These are phyloP conservation scores for Oreochromis spilurus DNA, from an alignment of 2,113 vertebrate genomes.

Conservation along the genomic window DNA sequence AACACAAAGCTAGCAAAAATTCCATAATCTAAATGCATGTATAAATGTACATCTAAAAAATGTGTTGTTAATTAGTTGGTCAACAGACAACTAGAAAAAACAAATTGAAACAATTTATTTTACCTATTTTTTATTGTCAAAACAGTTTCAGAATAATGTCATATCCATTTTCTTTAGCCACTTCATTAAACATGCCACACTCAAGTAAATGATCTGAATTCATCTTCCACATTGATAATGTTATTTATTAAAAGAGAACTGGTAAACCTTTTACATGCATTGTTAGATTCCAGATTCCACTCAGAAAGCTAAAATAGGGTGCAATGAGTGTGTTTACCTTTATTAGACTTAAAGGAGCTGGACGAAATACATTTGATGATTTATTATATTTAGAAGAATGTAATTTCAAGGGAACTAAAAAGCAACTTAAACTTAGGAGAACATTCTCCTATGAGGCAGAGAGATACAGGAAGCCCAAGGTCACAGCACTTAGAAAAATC, in stretches of 20 bases:
- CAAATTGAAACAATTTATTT: neutral
- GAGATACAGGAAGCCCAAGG: neutral
- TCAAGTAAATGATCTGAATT: neutral
- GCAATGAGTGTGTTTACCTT: neutral
- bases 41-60: neutral
- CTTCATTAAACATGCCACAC: neutral
- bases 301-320: neutral
- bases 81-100: neutral
- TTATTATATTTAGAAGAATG: neutral
- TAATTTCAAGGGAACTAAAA: neutral
- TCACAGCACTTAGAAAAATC: neutral
- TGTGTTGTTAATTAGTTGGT: neutral
- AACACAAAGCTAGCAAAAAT: neutral
- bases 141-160: neutral
- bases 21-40: neutral
- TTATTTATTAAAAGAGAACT: neutral
- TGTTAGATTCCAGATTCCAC: neutral
- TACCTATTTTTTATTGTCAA: fast-evolving
- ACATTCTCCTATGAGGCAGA: neutral
- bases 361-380: neutral
- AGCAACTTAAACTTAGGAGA: neutral
- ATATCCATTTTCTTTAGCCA: neutral
- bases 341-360: neutral
- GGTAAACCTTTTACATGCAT: neutral
- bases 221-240: neutral